These are phyloP conservation scores for Junonia oenone DNA, from an alignment of 2,888 invertebrate genomes.

Conservation along the genomic window DNA sequence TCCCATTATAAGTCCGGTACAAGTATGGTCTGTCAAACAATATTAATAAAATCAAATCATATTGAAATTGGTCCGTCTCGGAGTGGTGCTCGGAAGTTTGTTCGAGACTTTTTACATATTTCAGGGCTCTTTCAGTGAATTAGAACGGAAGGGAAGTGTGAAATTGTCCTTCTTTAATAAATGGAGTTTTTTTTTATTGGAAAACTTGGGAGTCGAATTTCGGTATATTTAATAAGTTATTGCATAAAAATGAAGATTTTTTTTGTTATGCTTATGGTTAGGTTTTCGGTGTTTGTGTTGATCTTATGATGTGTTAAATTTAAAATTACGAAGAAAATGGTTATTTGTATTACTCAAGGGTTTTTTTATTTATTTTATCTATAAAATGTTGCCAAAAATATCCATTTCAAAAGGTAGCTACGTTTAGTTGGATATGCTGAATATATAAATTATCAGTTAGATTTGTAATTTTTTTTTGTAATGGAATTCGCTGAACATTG, in stretches of 20 bases:
- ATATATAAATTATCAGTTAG: too few relatives aligned
- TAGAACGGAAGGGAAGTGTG: constrained; percentile 23
- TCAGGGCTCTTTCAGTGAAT: constrained; percentile 20
- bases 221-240: constrained; percentile 39
- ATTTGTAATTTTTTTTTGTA: too few relatives aligned
- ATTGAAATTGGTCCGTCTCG: constrained; percentile 3
- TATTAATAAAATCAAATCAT: neutral
- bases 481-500: too few relatives aligned
- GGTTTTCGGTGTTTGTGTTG: neutral
- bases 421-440: too few relatives aligned
- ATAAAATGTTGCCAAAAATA: too few relatives aligned
- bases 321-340: too few relatives aligned
- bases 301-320: neutral
- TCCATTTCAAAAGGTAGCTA: too few relatives aligned
- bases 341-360: too few relatives aligned
- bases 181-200: constrained; percentile 59
- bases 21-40: neutral
- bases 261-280: neutral
- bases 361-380: too few relatives aligned
- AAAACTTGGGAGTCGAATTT: constrained; percentile 50
- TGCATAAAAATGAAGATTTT: neutral
- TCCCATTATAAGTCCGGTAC: neutral
- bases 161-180: constrained; percentile 52
- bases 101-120: constrained; percentile 25
- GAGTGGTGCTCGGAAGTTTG: constrained; percentile 8